A percentile compares a stretch with the other conserved stretches of the same genome.
phyloP scores from a whole-genome alignment of 64 coral and sea anemone genomes.

The Hydrozoanthus tunicans region DNA sequence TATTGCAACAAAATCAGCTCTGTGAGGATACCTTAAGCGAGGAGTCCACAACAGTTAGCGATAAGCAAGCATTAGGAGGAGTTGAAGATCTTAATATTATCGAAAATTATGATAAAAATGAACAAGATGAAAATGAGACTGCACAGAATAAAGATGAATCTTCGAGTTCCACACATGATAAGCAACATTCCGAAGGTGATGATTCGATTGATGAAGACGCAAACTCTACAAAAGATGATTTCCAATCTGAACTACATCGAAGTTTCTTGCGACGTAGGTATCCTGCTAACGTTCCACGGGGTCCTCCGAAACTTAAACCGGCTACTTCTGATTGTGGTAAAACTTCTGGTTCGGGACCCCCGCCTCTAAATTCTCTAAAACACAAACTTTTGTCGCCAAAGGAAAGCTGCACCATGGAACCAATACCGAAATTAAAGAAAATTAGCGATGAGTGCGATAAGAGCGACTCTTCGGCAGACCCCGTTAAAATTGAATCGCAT shows the following conservation, averaged over 20 bases:
- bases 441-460: constrained; percentile 67
- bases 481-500: constrained; percentile 28
- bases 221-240: constrained; percentile 61
- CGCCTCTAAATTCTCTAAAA: constrained; percentile 73
- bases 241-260: constrained; percentile 82
- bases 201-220: constrained; percentile 55
- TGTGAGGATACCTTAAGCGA: constrained; percentile 61
- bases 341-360: constrained; percentile 43
- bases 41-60: constrained; percentile 27
- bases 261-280: constrained; percentile 83
- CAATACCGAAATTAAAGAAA: constrained; percentile 84
- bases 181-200: constrained; percentile 10
- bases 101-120: constrained; percentile 27
- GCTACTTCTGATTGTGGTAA: constrained; percentile 46
- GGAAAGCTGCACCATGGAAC: constrained; percentile 65
- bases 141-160: constrained; percentile 4
- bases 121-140: neutral
- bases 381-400: constrained; percentile 72
- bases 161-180: neutral
- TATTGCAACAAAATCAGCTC: constrained; percentile 85
- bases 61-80: constrained; percentile 27
- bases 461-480: constrained; percentile 46
- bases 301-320: constrained; percentile 83
- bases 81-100: neutral
- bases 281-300: constrained; percentile 75